Evolutionary conservation across 92 coral and sea anemone species (phyloP).

Genomic region (Zoanthus sociatus): DNA sequence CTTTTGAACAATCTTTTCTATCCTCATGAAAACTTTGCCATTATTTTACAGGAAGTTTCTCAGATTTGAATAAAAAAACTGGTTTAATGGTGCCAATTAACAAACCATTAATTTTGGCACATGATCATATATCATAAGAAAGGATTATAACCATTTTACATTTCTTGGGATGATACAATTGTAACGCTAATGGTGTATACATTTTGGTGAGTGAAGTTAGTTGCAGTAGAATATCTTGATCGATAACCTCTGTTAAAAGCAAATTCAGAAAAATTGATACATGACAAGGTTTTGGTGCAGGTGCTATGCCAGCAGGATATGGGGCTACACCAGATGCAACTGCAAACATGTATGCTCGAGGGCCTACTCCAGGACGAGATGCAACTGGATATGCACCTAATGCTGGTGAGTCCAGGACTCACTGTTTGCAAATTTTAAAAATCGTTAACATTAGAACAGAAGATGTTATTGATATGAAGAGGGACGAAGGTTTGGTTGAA

Average conservation of each 20-base stretch:
- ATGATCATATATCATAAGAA: not conserved
- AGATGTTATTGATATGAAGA: not conserved
- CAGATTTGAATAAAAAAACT: too few species aligned
- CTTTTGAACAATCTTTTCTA: too few species aligned
- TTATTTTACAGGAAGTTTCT: too few species aligned
- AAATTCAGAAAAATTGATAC: not conserved
- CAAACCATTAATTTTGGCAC: not conserved
- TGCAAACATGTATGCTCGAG: slow-evolving; percentile 43
- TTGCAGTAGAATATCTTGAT: not conserved
- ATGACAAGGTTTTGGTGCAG: slow-evolving; percentile 25
- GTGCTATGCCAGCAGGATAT: slow-evolving; percentile 21
- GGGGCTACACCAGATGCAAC: slow-evolving; percentile 48
- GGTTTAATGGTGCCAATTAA: not conserved
- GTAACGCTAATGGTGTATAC: not conserved
- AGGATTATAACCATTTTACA: not conserved
- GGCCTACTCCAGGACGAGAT: slow-evolving; percentile 33
- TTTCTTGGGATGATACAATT: not conserved
- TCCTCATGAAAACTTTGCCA: too few species aligned
- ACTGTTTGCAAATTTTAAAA: slow-evolving; percentile 1
- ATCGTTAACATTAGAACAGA: not conserved
- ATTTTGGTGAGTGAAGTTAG: not conserved
- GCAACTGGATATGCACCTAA: slow-evolving; percentile 37
- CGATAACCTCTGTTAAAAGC: not conserved
- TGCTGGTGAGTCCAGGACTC: slow-evolving; percentile 24
- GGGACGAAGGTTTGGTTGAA: not conserved